Conservation (phyloP, 2,797 vertebrate genomes). For the Chaenodraco wilsoni region DNA sequence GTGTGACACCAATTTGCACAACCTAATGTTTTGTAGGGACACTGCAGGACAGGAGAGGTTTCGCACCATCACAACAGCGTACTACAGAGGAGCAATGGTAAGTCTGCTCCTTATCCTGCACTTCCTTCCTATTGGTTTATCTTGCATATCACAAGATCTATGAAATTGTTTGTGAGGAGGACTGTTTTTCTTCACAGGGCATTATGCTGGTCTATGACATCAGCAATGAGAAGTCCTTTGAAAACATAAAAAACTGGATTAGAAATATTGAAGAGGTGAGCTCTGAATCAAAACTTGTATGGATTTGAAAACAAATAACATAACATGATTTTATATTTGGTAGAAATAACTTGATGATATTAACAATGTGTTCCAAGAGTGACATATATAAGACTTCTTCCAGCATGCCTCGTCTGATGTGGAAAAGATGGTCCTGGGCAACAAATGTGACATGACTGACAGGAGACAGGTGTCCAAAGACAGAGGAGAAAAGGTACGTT, state of each 20-base stretch:
- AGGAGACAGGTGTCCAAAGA: slow-evolving; percentile 99
- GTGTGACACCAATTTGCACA: neutral
- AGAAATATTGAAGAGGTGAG: slow-evolving; percentile 98
- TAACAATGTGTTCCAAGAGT: neutral
- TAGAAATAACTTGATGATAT: neutral
- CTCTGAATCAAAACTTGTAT: slow-evolving; percentile 6
- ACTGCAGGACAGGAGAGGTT: slow-evolving; percentile 99
- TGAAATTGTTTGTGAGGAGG: slow-evolving; percentile 6
- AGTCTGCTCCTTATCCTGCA: slow-evolving; percentile 48
- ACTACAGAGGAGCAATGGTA: slow-evolving; percentile 99
- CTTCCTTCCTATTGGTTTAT: neutral
- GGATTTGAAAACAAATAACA: neutral
- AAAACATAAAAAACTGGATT: slow-evolving; percentile 99
- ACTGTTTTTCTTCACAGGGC: slow-evolving; percentile 81
- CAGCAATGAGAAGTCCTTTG: slow-evolving; percentile 98
- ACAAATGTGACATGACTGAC: slow-evolving; percentile 99
- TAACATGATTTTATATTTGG: neutral
- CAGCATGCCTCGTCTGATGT: slow-evolving; percentile 98
- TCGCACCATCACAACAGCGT: slow-evolving; percentile 97
- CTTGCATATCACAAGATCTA: slow-evolving; percentile 18
- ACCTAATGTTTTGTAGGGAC: slow-evolving; percentile 84
- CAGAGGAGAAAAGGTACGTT: slow-evolving; percentile 94
- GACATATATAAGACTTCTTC: slow-evolving; percentile 6
- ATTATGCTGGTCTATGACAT: slow-evolving; percentile 99
- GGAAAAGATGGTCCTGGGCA: slow-evolving; percentile 97